These are phyloP conservation scores for Pseudococcus longispinus DNA, from an alignment of 2,888 invertebrate genomes.

Conservation along the genomic window DNA sequence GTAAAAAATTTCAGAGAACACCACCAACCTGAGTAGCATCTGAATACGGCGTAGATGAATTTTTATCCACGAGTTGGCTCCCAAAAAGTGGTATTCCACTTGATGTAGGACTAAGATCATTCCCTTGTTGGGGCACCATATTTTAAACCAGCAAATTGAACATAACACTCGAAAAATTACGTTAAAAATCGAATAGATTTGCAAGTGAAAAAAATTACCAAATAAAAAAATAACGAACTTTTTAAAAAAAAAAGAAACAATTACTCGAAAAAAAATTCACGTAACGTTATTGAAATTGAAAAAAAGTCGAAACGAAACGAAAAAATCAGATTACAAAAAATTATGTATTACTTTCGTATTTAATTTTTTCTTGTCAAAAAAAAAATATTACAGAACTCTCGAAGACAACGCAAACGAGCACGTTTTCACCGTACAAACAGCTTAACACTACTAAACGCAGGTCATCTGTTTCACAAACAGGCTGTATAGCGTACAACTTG, in stretches of 20 bases:
- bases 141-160: conserved; percentile 20
- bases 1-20: background rate
- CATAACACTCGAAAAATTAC: conserved; percentile 52
- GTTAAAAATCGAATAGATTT: conserved; percentile 41
- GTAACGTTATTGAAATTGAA: background rate
- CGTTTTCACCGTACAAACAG: conserved; percentile 54
- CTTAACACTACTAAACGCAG: conserved; percentile 57
- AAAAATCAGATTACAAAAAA: background rate
- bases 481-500: conserved; percentile 36
- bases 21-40: conserved; percentile 95
- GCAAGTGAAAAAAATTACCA: conserved; percentile 8
- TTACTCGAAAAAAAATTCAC: background rate
- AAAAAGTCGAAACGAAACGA: background rate
- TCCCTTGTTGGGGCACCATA: conserved; percentile 57
- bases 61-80: conserved; percentile 87
- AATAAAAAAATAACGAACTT: background rate
- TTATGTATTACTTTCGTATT: background rate
- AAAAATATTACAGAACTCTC: background rate
- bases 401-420: conserved; percentile 33
- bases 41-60: conserved; percentile 93
- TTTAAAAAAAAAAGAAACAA: background rate
- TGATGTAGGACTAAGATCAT: conserved; percentile 50
- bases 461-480: conserved; percentile 51
- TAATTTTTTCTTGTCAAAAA: background rate
- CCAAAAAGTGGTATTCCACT: conserved; percentile 75